These are phyloP conservation scores for Colinus virginianus DNA, from an alignment of 2,113 vertebrate genomes.

Conservation along the genomic window DNA sequence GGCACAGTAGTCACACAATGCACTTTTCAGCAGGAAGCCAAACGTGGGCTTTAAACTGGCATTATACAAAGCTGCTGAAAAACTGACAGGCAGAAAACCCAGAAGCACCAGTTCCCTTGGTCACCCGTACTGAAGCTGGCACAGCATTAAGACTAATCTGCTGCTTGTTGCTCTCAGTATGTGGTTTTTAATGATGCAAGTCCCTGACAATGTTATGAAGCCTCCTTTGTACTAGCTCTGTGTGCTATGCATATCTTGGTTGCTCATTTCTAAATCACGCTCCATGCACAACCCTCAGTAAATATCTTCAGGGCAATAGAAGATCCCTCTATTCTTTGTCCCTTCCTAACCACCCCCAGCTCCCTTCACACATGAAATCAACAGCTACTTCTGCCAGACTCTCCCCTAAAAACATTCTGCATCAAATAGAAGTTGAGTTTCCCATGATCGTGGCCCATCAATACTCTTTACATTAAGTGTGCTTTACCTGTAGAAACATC, in stretches of 20 bases:
- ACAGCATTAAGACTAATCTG: neutral
- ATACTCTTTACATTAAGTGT: accelerated
- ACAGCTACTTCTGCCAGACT: neutral
- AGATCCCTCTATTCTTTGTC: neutral
- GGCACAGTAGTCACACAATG: neutral
- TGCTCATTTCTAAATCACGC: neutral
- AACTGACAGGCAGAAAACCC: neutral
- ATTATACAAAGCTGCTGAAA: neutral
- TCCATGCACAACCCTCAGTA: neutral
- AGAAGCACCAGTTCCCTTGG: neutral
- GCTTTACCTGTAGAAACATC: neutral
- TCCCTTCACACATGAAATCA: neutral
- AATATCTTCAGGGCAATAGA: neutral
- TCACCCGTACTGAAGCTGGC: neutral
- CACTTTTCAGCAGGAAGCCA: neutral
- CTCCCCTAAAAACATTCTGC: neutral
- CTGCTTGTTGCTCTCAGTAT: neutral
- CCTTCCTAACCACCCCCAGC: neutral
- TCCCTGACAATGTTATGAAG: neutral
- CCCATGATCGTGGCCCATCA: neutral
- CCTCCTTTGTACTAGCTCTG: neutral
- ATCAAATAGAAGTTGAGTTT: neutral
- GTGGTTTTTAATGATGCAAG: neutral
- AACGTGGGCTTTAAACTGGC: neutral
- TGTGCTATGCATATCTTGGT: neutral